phyloP scores from a whole-genome alignment of 2,113 vertebrate species.

The Merops nubicus region DNA sequence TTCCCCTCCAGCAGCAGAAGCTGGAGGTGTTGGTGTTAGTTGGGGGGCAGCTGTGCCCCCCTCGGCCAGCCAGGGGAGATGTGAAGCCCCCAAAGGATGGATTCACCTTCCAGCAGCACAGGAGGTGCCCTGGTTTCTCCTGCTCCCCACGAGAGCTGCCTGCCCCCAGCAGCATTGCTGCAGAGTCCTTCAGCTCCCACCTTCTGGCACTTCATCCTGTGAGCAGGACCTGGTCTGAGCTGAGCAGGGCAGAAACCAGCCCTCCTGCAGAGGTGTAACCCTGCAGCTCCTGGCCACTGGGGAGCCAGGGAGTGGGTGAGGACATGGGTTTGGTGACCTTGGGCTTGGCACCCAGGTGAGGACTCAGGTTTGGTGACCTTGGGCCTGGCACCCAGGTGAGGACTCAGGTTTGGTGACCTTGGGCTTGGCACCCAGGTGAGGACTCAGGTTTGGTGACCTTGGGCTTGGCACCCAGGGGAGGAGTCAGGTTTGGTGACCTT shows the following conservation, averaged over 20 bases:
- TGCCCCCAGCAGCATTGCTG: neutral
- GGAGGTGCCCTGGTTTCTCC: constrained; percentile 34
- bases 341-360: neutral
- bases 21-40: neutral
- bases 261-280: neutral
- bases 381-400: no score
- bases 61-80: neutral
- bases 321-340: neutral
- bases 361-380: no score
- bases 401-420: neutral
- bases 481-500: neutral
- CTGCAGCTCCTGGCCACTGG: accelerated
- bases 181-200: constrained; percentile 2
- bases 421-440: neutral
- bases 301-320: neutral
- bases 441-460: no score
- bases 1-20: neutral
- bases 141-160: accelerated
- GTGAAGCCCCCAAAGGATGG: neutral
- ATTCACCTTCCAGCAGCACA: neutral
- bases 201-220: neutral
- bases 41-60: neutral
- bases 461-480: no score
- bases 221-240: neutral
- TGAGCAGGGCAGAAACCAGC: neutral